A percentile compares a stretch with the other conserved stretches of the same genome.
Conservation (phyloP, 2,113 vertebrate genomes). For the Paralichthys olivaceus region DNA sequence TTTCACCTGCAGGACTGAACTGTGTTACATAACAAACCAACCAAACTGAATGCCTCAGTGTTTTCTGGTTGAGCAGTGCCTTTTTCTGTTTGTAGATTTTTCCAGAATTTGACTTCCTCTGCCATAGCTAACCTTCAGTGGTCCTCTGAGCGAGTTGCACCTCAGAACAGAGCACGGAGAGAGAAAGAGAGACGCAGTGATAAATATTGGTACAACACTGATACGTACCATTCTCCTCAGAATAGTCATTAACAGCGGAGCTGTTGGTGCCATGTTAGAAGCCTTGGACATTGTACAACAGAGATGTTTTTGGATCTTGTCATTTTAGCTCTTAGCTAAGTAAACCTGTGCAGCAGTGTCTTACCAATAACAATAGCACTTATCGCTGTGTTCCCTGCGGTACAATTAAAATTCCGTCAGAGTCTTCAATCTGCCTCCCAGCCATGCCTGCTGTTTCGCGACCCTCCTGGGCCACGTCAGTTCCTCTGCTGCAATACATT, state of each 20-base stretch:
- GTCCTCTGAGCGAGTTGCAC: constrained; percentile 27
- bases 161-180: background rate
- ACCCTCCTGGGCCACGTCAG: constrained; percentile 79
- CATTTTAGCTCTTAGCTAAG: constrained; percentile 60
- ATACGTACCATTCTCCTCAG: constrained; percentile 27
- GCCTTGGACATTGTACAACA: constrained; percentile 19
- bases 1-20: constrained; percentile 16
- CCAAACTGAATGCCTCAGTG: constrained; percentile 21
- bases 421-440: constrained; percentile 81
- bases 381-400: constrained; percentile 76
- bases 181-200: background rate
- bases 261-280: constrained; percentile 8
- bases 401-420: constrained; percentile 84
- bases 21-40: constrained; percentile 21
- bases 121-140: background rate
- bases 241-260: constrained; percentile 26
- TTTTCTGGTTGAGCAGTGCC: constrained; percentile 13
- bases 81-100: constrained; percentile 34
- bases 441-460: constrained; percentile 82
- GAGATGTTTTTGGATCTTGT: constrained; percentile 48
- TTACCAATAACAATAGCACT: constrained; percentile 82
- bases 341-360: constrained; percentile 70
- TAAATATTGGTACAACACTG: constrained; percentile 44
- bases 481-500: constrained; percentile 82
- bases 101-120: background rate